Conservation (phyloP, 2,113 vertebrate genomes). For the Phaethornis superciliosus region DNA sequence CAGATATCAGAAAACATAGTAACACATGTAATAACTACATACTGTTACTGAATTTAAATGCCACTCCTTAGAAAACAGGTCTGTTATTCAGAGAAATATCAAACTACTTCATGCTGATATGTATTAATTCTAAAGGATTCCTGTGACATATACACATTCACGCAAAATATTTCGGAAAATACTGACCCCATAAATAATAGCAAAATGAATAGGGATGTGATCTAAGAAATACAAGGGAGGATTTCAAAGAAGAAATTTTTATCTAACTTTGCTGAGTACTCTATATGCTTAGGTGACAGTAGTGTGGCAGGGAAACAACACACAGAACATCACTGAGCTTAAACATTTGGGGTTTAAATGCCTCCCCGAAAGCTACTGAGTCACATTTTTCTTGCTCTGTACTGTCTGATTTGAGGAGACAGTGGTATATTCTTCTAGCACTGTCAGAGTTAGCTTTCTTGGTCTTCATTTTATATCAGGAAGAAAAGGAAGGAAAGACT, state of each 20-base stretch:
- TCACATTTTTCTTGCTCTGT: background rate
- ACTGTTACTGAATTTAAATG: background rate
- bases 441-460: background rate
- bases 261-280: background rate
- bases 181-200: background rate
- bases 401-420: background rate
- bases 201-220: background rate
- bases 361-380: background rate
- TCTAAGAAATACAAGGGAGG: background rate
- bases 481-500: background rate
- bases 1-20: background rate
- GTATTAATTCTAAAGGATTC: background rate
- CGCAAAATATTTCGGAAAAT: background rate
- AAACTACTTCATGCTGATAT: background rate
- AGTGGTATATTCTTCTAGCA: background rate
- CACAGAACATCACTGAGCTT: background rate
- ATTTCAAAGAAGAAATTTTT: background rate
- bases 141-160: background rate
- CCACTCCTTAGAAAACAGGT: background rate
- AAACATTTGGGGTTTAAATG: background rate
- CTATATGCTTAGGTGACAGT: fast-evolving
- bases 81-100: background rate
- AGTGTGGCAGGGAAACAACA: background rate
- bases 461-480: background rate
- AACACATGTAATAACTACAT: background rate